Base-by-base conservation (phyloP, 2,113 vertebrate species). In the Protomyctophum bolini region DNA sequence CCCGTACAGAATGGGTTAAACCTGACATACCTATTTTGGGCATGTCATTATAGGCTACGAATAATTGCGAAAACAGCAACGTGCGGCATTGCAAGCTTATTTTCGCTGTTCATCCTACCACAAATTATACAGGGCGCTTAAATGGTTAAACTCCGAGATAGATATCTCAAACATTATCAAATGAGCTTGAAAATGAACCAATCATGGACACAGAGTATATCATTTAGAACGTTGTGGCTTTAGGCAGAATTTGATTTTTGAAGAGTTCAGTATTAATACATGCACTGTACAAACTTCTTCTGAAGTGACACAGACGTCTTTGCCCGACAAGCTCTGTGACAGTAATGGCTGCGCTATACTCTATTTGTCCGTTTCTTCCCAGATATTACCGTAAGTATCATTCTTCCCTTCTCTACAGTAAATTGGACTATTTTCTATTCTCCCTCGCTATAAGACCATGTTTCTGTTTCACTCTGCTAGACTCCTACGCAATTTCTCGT, bases 401-500 rank as follows among this genome's bases (percentile, higher is more conserved):
- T 33, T 10, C 0, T 54, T 56, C 64, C 15, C 29, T 33, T 58
- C 59, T 41, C 14, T 46, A 48, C 41, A 4, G 33, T 6, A 15
- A 8, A 12, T 28, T 66, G 54, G 71, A 57, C 47, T 21, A 12
- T 41, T 8, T 4, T 55, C 41, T 6, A 12, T 64, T 41, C 21
- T 51, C 48, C 33, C 45, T 51, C n/a, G 68, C 51, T 41, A 21
- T 21, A 0, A n/a, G 12, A 63, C 7, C 51, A 59, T 76, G 56
- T 1, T 7, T 62, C 10, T 10, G 4, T 58, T 68, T 80, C 51
- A 6, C 57, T 11, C 56, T 66, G 72, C 78, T 82, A 64, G 78
- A 76, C 79, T 85, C 84, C 75, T 74, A 72, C 66, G 78, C 80
- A 83, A 75, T 79, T 83, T 82, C 70, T 41, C 33, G 33, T 3